phyloP scores from a whole-genome alignment of 2,888 invertebrate species.

The Sycophila texana region DNA sequence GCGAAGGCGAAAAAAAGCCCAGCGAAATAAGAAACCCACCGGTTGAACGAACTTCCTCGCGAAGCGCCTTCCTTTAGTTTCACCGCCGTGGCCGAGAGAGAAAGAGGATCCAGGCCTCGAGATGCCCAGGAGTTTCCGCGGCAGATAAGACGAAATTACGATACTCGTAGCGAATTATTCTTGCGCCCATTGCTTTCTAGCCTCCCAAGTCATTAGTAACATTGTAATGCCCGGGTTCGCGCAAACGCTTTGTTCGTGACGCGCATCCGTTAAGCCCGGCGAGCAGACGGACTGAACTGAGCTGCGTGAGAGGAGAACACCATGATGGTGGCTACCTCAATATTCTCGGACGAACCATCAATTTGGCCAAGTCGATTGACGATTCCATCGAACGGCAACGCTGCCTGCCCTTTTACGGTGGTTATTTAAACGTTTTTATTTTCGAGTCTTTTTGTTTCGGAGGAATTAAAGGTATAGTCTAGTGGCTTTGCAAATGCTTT shows the following conservation, averaged over 20 bases:
- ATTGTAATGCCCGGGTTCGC: constrained; percentile 57
- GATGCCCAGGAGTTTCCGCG: constrained; percentile 15
- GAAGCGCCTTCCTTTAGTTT: not conserved
- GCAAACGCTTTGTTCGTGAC: constrained; percentile 55
- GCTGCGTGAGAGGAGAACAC: not conserved
- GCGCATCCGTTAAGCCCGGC: constrained; percentile 58
- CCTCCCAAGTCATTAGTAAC: constrained; percentile 53
- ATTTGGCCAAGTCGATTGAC: constrained; percentile 54
- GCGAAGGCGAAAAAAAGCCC: not conserved
- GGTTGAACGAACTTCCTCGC: constrained; percentile 56
- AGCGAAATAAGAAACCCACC: not conserved
- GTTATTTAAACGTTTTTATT: not conserved
- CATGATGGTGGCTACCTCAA: constrained; percentile 8
- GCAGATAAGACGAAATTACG: constrained; percentile 49
- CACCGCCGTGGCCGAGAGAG: constrained; percentile 15
- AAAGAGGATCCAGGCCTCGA: not conserved
- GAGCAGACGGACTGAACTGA: constrained; percentile 16
- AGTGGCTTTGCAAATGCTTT: too few species aligned
- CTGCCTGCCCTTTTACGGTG: not conserved
- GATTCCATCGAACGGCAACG: constrained; percentile 39
- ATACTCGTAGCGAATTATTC: constrained; percentile 62
- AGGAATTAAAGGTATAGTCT: too few species aligned
- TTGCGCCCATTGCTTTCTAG: constrained; percentile 47
- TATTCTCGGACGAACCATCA: constrained; percentile 39
- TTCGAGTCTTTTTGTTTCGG: too few species aligned